phyloP scores from a whole-genome alignment of 2,113 vertebrate species.

The Scolopax mira region DNA sequence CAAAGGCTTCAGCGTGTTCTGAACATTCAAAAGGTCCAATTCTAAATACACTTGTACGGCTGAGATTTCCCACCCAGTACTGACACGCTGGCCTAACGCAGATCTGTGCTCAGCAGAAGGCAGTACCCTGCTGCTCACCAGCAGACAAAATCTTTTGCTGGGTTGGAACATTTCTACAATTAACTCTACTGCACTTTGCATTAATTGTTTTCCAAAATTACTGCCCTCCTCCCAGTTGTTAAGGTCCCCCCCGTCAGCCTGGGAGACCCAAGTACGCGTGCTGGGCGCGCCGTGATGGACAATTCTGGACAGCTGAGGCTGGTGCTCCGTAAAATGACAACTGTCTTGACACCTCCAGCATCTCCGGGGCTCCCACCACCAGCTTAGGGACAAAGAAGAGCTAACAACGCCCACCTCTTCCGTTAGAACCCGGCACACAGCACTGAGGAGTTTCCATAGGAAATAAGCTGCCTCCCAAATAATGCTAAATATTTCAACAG shows the following conservation, averaged over 20 bases:
- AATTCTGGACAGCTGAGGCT: not conserved
- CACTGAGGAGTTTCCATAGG: not conserved
- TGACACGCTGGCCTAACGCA: fast-evolving
- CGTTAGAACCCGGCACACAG: too few relatives aligned
- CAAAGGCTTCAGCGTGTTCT: not conserved
- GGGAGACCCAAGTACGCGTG: not conserved
- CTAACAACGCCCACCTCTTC: not conserved
- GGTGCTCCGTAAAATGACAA: fast-evolving
- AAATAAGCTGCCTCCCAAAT: not conserved
- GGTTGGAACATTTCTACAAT: not conserved
- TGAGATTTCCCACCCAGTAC: not conserved
- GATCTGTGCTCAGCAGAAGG: not conserved
- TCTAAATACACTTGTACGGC: not conserved
- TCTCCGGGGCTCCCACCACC: not conserved
- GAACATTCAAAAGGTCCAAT: not conserved
- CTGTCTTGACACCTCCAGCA: not conserved
- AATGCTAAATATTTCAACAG: fast-evolving
- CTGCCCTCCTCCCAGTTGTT: too few relatives aligned
- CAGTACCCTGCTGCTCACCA: not conserved
- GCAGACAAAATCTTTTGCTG: not conserved
- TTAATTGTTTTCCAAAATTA: too few relatives aligned
- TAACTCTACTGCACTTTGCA: not conserved
- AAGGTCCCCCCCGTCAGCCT: too few relatives aligned
- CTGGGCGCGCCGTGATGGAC: fast-evolving
- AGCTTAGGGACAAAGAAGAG: too few relatives aligned